These are phyloP conservation scores for Drosophila busckii DNA, from an alignment of 1,140 invertebrate genomes.

Conservation along the genomic window DNA sequence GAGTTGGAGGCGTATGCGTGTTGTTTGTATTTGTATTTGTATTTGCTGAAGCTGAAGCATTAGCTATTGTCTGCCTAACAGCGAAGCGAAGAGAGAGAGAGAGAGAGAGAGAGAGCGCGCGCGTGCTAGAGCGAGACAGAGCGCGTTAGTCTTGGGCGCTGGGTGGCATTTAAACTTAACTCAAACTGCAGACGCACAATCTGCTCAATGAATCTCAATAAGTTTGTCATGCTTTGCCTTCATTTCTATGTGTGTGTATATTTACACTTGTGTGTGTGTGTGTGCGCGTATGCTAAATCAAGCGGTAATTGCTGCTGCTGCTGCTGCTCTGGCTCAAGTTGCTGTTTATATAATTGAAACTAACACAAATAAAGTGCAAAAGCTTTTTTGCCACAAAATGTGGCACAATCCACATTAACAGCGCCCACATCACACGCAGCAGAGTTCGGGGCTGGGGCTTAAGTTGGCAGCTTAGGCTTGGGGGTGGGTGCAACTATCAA, in stretches of 20 bases:
- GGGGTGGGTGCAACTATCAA: no score
- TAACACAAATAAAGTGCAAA: conserved; percentile 75
- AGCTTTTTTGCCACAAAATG: conserved; percentile 71
- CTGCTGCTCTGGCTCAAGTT: conserved; percentile 6
- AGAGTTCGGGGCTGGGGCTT: no score
- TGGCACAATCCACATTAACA: conserved; percentile 26
- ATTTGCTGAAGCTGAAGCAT: conserved; percentile 66
- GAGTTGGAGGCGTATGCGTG: conserved; percentile 10
- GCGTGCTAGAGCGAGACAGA: not conserved
- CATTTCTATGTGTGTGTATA: conserved; percentile 11
- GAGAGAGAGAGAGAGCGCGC: not conserved
- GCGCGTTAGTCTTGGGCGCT: not conserved
- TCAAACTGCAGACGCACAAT: conserved; percentile 56
- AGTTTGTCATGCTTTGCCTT: conserved; percentile 51
- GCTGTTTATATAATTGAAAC: conserved; percentile 75
- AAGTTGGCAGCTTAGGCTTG: no score
- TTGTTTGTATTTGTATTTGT: conserved; percentile 53
- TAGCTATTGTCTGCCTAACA: conserved; percentile 53
- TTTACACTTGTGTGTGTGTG: conserved; percentile 11
- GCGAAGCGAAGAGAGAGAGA: not conserved
- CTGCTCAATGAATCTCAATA: conserved; percentile 75
- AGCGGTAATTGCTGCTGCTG: conserved; percentile 52
- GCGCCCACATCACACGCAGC: no score
- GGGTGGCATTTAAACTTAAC: conserved; percentile 17
- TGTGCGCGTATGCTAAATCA: conserved; percentile 70